A percentile compares a stretch with the other conserved stretches of the same genome.
Conservation (phyloP, 2,113 vertebrate species). For the Phodopus roborovskii region DNA sequence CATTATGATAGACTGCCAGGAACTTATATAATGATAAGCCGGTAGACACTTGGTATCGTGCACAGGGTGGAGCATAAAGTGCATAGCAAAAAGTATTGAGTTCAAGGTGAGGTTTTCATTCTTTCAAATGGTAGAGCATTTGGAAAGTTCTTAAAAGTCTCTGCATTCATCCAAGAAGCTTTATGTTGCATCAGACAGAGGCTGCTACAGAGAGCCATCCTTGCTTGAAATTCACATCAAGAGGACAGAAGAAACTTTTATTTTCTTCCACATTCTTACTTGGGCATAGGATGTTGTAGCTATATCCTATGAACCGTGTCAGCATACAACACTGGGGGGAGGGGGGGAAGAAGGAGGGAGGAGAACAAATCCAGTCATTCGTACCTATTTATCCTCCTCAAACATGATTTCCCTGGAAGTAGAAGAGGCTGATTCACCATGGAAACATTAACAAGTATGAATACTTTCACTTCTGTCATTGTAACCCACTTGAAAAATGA, state of each 20-base stretch:
- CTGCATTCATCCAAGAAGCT: not conserved
- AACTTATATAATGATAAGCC: not conserved
- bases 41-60: not conserved
- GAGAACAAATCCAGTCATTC: not conserved
- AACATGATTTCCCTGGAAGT: conserved; percentile 19
- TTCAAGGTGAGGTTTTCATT: not conserved
- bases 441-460: not conserved
- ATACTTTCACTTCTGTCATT: not conserved
- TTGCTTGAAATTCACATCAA: not conserved
- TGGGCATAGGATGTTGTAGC: not conserved
- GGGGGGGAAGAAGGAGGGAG: not conserved
- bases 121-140: not conserved
- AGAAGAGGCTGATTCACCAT: not conserved
- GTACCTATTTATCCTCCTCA: not conserved
- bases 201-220: not conserved
- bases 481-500: not conserved
- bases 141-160: not conserved
- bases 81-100: not conserved
- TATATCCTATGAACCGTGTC: not conserved
- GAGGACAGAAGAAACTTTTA: not conserved
- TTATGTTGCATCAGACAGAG: not conserved
- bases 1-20: not conserved
- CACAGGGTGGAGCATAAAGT: not conserved
- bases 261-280: not conserved
- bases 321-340: not conserved